Evolutionary conservation across 23 tunicate species (phyloP).

Genomic region (Trididemnum nubilum): DNA sequence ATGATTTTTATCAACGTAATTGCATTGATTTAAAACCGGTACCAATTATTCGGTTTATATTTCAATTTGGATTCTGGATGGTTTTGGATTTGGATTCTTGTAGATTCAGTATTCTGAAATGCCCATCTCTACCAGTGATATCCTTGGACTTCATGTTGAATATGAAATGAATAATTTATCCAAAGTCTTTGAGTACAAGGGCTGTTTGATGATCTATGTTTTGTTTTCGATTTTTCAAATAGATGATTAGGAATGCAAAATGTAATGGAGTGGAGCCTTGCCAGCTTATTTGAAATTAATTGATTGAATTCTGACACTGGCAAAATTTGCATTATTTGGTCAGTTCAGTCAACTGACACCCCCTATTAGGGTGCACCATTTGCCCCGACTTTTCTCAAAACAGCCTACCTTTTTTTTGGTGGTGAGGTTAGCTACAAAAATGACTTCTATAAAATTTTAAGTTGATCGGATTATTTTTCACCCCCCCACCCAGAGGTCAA

Average conservation of each 20-base stretch:
- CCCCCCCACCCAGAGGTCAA: too few relatives aligned
- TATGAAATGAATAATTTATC: slow-evolving; percentile 10
- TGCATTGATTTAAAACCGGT: too few relatives aligned
- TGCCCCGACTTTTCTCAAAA: too few relatives aligned
- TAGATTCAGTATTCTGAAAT: background rate
- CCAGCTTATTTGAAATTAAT: background rate
- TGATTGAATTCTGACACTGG: too few relatives aligned
- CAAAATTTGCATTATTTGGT: background rate
- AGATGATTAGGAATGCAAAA: background rate
- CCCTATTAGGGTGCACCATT: too few relatives aligned
- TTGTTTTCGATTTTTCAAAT: background rate
- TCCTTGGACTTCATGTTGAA: slow-evolving; percentile 8
- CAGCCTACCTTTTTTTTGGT: too few relatives aligned
- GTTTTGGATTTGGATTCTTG: background rate
- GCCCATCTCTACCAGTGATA: background rate
- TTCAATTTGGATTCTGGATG: background rate
- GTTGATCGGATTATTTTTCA: too few relatives aligned
- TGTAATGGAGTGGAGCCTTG: background rate
- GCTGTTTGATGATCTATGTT: background rate
- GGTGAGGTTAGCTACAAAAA: too few relatives aligned
- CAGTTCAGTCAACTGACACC: slow-evolving; percentile 21
- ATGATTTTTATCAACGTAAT: too few relatives aligned
- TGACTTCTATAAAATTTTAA: too few relatives aligned
- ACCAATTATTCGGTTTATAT: background rate
- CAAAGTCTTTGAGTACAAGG: background rate